Evolutionary conservation across 2,797 vertebrate genomes (phyloP).

Genomic region (Protosalanx chinensis): DNA sequence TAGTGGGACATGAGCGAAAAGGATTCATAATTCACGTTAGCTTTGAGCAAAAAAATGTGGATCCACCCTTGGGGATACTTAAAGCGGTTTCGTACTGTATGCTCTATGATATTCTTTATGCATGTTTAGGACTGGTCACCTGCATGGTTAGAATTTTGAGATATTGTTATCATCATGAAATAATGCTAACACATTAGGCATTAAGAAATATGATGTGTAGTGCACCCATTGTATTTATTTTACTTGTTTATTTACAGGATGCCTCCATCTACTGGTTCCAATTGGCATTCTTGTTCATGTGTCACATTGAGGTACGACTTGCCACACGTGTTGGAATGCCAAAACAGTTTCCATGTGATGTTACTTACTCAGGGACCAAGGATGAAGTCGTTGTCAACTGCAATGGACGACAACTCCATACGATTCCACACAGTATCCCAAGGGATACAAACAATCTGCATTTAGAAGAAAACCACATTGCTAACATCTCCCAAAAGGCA

Average conservation of each 20-base stretch:
- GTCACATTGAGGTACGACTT: slow-evolving; percentile 58
- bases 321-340: slow-evolving; percentile 65
- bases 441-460: slow-evolving; percentile 77
- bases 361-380: slow-evolving; percentile 38
- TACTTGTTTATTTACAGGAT: slow-evolving; percentile 53
- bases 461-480: slow-evolving; percentile 82
- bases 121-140: not conserved
- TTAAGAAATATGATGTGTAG: not conserved
- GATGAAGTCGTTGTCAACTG: slow-evolving; percentile 75
- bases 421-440: slow-evolving; percentile 76
- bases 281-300: slow-evolving; percentile 58
- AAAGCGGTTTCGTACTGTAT: not conserved
- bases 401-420: slow-evolving; percentile 54
- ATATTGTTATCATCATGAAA: not conserved
- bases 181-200: not conserved
- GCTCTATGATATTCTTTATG: not conserved
- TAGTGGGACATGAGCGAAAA: no score
- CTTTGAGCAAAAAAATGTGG: no score
- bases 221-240: not conserved
- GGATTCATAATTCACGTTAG: no score
- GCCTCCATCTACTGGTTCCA: slow-evolving; percentile 40
- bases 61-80: no score
- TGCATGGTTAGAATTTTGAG: not conserved
- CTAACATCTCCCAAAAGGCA: slow-evolving; percentile 53
- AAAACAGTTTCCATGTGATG: slow-evolving; percentile 82